Conservation (phyloP, 2,113 vertebrate genomes). For the Terrapene triunguis region DNA sequence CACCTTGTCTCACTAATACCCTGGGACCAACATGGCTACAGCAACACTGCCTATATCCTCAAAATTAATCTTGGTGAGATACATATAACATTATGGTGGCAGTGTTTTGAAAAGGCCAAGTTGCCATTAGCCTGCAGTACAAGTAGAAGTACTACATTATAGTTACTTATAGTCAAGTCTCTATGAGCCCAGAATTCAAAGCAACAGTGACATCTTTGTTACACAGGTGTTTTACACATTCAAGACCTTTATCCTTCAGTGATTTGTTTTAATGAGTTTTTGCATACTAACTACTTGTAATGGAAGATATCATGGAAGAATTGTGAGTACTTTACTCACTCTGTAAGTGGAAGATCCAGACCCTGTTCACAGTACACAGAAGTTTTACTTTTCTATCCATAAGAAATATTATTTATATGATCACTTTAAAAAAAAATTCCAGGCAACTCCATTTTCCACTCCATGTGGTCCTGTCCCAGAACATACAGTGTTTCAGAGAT, state of each 20-base stretch:
- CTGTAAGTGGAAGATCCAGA: neutral
- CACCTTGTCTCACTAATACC: neutral
- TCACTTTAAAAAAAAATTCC: neutral
- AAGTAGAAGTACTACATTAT: neutral
- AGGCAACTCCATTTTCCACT: neutral
- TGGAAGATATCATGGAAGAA: neutral
- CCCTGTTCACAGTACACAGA: no score
- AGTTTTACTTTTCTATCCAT: neutral
- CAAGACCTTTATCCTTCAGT: neutral
- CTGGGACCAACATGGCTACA: neutral
- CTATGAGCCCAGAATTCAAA: neutral
- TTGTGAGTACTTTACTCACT: neutral
- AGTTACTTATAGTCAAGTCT: neutral
- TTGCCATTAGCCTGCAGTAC: neutral
- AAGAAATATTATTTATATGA: neutral
- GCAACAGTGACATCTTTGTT: neutral
- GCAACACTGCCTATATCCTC: neutral
- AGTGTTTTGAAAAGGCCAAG: neutral
- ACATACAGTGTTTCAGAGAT: neutral
- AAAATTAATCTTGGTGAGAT: neutral
- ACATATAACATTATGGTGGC: neutral
- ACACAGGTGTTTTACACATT: rapidly evolving
- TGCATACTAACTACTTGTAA: neutral
- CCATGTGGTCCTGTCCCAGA: neutral
- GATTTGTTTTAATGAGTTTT: neutral